These are phyloP conservation scores for Hydroisotoma schaefferi DNA, from an alignment of 2,888 invertebrate species.

Conservation along the genomic window DNA sequence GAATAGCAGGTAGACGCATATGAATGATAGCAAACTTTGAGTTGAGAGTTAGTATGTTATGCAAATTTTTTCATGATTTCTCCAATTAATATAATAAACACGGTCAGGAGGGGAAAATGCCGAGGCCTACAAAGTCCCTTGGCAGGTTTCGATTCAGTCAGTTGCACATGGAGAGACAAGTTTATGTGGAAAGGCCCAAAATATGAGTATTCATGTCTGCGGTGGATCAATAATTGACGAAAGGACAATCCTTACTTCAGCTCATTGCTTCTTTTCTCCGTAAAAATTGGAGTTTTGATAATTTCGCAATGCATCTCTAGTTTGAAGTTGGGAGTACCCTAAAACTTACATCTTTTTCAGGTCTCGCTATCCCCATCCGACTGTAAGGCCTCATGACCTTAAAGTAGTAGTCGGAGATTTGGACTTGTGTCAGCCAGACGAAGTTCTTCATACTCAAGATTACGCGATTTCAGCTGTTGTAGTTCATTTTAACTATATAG, in stretches of 20 bases:
- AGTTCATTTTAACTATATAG: conserved; percentile 40
- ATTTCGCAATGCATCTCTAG: background rate
- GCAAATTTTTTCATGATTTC: no score
- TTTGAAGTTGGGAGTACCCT: background rate
- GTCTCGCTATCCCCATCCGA: conserved; percentile 35
- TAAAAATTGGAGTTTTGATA: conserved; percentile 20
- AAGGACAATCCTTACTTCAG: conserved; percentile 31
- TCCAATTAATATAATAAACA: no score
- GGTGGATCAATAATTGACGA: conserved; percentile 41
- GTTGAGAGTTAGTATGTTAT: no score
- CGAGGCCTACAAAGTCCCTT: conserved; percentile 27
- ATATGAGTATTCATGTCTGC: conserved; percentile 36
- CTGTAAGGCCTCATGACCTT: conserved; percentile 16
- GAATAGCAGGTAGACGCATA: no score
- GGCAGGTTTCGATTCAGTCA: conserved; percentile 41
- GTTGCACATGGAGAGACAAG: conserved; percentile 12
- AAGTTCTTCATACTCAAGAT: conserved; percentile 25
- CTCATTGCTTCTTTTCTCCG: conserved; percentile 41
- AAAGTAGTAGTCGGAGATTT: conserved; percentile 43
- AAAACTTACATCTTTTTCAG: conserved; percentile 3
- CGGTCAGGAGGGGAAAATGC: conserved; percentile 33
- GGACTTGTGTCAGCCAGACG: conserved; percentile 33
- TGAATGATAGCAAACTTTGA: no score
- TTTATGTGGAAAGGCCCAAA: conserved; percentile 24
- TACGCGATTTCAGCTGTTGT: conserved; percentile 29